Percentiles rank a stretch among this genome's conserved stretches.
Evolutionary conservation across 2,797 vertebrate species (phyloP).

Genomic region (Hybognathus amarus): DNA sequence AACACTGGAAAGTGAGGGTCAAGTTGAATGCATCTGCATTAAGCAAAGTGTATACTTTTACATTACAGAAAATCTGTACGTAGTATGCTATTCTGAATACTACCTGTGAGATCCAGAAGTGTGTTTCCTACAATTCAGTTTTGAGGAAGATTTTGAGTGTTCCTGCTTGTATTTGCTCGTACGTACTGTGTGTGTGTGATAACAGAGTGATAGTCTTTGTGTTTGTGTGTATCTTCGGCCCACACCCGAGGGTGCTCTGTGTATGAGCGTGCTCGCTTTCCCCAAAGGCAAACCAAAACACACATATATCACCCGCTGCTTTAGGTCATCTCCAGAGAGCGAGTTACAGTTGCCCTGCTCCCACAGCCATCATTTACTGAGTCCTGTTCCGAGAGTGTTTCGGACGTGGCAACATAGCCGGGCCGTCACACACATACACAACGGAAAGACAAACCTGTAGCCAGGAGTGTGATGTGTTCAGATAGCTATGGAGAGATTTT

Average conservation of each 20-base stretch:
- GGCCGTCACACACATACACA: constrained; percentile 65
- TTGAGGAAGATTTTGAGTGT: not conserved
- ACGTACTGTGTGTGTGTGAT: constrained; percentile 6
- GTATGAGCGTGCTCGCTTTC: constrained; percentile 78
- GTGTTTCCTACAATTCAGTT: not conserved
- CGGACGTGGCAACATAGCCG: constrained; percentile 76
- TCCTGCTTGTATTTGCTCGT: constrained; percentile 2
- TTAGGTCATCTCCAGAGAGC: constrained; percentile 70
- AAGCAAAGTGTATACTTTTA: not conserved
- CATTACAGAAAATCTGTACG: not conserved
- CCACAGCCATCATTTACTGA: constrained; percentile 79
- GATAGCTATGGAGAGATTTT: constrained; percentile 57
- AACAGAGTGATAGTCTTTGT: constrained; percentile 9
- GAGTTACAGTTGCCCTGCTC: constrained; percentile 66
- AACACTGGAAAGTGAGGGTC: not conserved
- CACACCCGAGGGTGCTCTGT: constrained; percentile 82
- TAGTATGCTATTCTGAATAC: not conserved
- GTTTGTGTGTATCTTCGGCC: constrained; percentile 49
- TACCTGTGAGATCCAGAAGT: not conserved
- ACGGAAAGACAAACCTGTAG: constrained; percentile 77
- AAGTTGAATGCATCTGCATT: not conserved
- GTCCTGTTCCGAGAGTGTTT: constrained; percentile 80
- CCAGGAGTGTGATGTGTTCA: constrained; percentile 72
- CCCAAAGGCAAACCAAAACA: constrained; percentile 74
- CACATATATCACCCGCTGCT: constrained; percentile 80